Evolutionary conservation across 2,113 vertebrate species (phyloP), one percentile per base, ranked within the genome.

Genomic region (Micromys minutus): DNA sequence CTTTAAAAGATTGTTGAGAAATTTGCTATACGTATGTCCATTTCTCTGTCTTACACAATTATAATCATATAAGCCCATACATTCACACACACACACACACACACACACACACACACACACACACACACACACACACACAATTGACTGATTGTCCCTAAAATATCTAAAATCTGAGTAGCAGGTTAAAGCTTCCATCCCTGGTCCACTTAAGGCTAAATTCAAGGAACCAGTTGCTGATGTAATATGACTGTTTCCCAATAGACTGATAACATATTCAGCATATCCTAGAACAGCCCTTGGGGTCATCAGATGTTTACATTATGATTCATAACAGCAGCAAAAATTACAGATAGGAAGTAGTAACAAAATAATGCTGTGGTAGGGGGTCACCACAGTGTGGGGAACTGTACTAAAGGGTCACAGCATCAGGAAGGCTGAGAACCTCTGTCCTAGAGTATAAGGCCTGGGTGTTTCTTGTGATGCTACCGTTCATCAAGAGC

Each of bases 151-250:
- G 39, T 83, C n/a, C 17, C 81, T 92, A n/a, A 84, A 76, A 74
- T 47, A 94, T 92, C 86, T 65, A 31, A 59, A 93, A 92, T 79
- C 29, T 69, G 34, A 86, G 19, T 5, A 29, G 59, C 42, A 63
- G 45, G 24, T 79, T 80, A 63, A 77, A 15, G 29, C 77, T 50
- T 76, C 81, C 16, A 76, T 2, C 29, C 5, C 69, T 57, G 24
- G 4, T 84, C 59, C 57, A 31, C 34, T 89, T 80, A 85, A n/a
- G 42, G 61, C 92, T 88, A 80, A 93, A 34, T 45, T 95, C 50
- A 75, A 88, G 59, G 21, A 71, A 89, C 34, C 79, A 87, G 59
- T 87, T 17, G 67, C 83, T 92, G 86, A 47, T 85, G 29, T 93
- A 55, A 88, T 21, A 89, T 61, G 39, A 71, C 80, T 50, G 19